A percentile compares a stretch with the other conserved stretches of the same genome.
phyloP scores from a whole-genome alignment of 1,140 invertebrate species.

The Cyrtorhinus lividipennis region DNA sequence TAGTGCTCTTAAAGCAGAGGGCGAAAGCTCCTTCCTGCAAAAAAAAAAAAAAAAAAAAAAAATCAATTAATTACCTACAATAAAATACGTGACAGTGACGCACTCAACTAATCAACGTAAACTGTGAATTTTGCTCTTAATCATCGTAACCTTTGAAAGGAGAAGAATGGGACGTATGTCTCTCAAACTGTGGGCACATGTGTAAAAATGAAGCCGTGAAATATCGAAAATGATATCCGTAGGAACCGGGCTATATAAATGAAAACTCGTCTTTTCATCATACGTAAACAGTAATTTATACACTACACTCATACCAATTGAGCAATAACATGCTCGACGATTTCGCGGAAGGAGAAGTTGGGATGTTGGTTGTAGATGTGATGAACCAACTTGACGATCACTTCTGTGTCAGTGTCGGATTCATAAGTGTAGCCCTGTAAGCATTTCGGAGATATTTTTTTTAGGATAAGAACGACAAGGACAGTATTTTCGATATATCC shows the following conservation, averaged over 20 bases:
- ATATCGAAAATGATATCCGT: too few species aligned
- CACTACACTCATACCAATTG: conserved; percentile 87
- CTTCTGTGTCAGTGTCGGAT: conserved; percentile 97
- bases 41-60: too few species aligned
- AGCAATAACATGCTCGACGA: conserved; percentile 91
- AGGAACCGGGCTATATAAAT: too few species aligned
- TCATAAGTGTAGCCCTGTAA: conserved; percentile 73
- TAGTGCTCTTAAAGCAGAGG: conserved; percentile 87
- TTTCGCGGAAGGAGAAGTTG: conserved; percentile 77
- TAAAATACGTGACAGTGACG: too few species aligned
- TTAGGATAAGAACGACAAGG: neutral
- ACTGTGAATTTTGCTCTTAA: too few species aligned
- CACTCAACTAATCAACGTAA: too few species aligned
- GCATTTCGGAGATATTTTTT: neutral
- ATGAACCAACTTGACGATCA: conserved; percentile 93
- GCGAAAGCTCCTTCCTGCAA: conserved; percentile 96
- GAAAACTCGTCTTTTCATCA: too few species aligned
- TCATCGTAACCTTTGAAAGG: too few species aligned
- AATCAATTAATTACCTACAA: conserved; percentile 15
- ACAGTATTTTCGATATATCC: neutral
- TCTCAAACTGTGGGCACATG: too few species aligned
- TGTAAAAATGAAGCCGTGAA: too few species aligned
- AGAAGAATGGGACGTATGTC: too few species aligned
- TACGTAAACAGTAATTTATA: too few species aligned
- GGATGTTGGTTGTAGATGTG: conserved; percentile 86